A percentile compares a stretch with the other conserved stretches of the same genome.
Evolutionary conservation across 2,888 invertebrate species (phyloP).

Genomic region (Ormia ochracea): DNA sequence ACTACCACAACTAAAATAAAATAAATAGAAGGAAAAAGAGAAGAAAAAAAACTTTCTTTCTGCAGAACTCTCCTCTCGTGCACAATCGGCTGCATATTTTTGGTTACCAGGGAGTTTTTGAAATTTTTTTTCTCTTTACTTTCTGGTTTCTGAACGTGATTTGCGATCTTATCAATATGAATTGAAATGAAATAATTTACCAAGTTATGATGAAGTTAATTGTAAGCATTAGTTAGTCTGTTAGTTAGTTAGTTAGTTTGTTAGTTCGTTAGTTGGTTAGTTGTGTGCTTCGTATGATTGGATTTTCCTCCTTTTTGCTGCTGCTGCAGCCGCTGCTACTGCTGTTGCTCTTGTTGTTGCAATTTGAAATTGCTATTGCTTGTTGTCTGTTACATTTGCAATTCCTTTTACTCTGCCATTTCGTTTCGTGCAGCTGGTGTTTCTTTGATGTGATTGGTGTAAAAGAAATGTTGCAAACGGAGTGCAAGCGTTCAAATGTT

Average conservation of each 20-base stretch:
- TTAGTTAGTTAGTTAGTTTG: slow-evolving; percentile 55
- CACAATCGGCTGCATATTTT: neutral
- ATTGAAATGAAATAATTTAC: slow-evolving; percentile 75
- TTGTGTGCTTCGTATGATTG: neutral
- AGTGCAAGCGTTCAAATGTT: neutral
- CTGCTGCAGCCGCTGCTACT: neutral
- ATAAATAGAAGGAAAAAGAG: neutral
- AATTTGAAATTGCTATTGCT: slow-evolving; percentile 16
- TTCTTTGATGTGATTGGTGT: slow-evolving; percentile 11
- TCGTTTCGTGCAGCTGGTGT: slow-evolving; percentile 52
- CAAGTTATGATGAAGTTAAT: slow-evolving; percentile 72
- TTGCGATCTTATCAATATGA: slow-evolving; percentile 75
- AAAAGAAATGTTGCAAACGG: slow-evolving; percentile 33
- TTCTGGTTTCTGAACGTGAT: slow-evolving; percentile 67
- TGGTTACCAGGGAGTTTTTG: slow-evolving; percentile 18
- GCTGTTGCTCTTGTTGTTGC: neutral
- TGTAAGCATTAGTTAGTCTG: slow-evolving; percentile 63
- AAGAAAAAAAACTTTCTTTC: slow-evolving; percentile 48
- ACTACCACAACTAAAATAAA: slow-evolving; percentile 28
- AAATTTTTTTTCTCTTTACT: neutral
- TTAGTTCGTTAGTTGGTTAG: slow-evolving; percentile 38
- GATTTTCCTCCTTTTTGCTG: no score
- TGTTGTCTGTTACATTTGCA: slow-evolving; percentile 45
- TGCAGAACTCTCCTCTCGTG: neutral
- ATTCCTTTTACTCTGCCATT: slow-evolving; percentile 20